phyloP scores from a whole-genome alignment of 2,888 invertebrate genomes.

The Pheosia gnoma region DNA sequence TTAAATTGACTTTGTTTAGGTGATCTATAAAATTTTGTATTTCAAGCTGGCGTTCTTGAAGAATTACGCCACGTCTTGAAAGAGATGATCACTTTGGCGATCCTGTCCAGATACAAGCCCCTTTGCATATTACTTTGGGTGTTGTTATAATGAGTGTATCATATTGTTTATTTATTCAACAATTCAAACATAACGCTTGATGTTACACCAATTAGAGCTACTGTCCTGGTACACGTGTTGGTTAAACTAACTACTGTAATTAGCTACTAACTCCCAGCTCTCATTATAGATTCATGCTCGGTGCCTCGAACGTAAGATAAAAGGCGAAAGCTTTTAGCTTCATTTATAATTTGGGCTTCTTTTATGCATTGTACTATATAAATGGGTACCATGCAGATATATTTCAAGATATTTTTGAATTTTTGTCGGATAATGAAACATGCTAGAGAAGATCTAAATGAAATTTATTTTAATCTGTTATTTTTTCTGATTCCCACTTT shows the following conservation, averaged over 20 bases:
- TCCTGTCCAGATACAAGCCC: not conserved
- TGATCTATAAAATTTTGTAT: not conserved
- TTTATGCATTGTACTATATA: not conserved
- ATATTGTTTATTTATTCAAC: no score
- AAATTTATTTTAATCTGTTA: no score
- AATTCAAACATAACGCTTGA: no score
- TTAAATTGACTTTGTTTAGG: constrained; percentile 1
- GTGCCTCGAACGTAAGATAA: constrained; percentile 19
- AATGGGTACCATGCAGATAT: no score
- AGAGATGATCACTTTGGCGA: not conserved
- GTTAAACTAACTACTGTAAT: constrained; percentile 36
- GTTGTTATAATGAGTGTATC: not conserved
- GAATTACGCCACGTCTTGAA: not conserved
- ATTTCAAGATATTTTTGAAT: no score
- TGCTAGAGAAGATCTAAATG: no score
- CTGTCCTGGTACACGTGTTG: not conserved
- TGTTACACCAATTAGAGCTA: not conserved
- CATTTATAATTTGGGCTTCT: constrained; percentile 14
- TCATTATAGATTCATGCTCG: constrained; percentile 40
- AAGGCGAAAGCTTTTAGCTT: constrained; percentile 21
- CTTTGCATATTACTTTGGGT: constrained; percentile 6
- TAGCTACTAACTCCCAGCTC: constrained; percentile 18
- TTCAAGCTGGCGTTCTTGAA: not conserved
- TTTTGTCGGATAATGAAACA: no score
- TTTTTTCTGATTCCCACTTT: no score